A percentile compares a stretch with the other conserved stretches of the same genome.
Conservation (phyloP, 2,113 vertebrate species). For the Antechinus flavipes region DNA sequence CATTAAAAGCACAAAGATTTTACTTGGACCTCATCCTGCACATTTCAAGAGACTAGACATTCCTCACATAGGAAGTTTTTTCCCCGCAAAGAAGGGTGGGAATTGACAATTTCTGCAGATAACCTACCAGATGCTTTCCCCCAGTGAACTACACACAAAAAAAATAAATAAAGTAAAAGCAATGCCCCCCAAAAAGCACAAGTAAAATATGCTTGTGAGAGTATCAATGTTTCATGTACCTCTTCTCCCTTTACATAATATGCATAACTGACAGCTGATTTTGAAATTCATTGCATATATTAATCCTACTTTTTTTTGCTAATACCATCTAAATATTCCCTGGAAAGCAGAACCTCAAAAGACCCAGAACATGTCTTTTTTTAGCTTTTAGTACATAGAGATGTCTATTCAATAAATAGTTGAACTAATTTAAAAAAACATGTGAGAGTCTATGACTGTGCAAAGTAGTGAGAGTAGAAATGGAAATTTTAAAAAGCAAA, state of each 20-base stretch:
- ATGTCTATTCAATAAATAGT: background rate
- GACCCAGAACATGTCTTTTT: background rate
- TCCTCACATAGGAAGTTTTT: background rate
- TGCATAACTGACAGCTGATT: background rate
- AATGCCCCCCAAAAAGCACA: background rate
- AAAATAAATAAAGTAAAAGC: background rate
- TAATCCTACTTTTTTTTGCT: background rate
- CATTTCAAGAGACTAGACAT: constrained; percentile 38
- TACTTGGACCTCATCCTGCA: background rate
- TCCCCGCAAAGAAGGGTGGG: constrained; percentile 18
- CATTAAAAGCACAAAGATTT: constrained; percentile 3
- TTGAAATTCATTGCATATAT: background rate
- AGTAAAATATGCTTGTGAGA: background rate
- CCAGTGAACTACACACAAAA: background rate
- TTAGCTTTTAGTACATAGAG: background rate
- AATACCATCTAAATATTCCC: background rate
- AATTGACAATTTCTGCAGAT: constrained; percentile 22
- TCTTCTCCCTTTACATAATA: background rate
- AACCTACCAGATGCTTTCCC: background rate
- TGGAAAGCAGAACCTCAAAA: background rate
- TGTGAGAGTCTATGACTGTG: background rate
- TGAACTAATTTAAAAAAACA: background rate
- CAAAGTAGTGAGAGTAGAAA: background rate
- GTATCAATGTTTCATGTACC: background rate
- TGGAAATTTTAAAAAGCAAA: background rate